Conservation (phyloP, 2,888 invertebrate genomes). For the Scelioninae gen. 1 region DNA sequence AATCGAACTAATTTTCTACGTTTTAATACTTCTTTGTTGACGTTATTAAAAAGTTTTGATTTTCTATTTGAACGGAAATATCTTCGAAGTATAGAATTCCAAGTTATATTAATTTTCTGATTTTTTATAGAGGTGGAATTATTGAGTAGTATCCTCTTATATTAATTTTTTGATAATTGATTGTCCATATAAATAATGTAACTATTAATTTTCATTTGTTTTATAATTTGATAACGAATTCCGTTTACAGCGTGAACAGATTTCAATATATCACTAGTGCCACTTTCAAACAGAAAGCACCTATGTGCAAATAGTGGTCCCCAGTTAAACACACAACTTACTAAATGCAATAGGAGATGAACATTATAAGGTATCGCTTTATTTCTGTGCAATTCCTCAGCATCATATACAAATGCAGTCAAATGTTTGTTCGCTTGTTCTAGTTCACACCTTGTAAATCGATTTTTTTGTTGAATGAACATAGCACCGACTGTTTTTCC, state of each 20-base stretch:
- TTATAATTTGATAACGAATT: constrained; percentile 33
- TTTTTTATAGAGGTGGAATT: too few relatives aligned
- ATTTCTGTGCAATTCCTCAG: constrained; percentile 42
- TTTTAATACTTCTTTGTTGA: too few relatives aligned
- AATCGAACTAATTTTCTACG: neutral
- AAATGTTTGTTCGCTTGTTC: constrained; percentile 23
- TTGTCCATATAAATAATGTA: too few relatives aligned
- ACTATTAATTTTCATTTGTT: constrained; percentile 27
- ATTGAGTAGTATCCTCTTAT: too few relatives aligned
- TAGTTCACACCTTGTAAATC: constrained; percentile 37
- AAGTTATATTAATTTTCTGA: too few relatives aligned
- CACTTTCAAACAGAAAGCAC: too few relatives aligned
- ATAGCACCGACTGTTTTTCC: constrained; percentile 26
- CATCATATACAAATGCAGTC: constrained; percentile 20
- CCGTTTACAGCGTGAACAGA: constrained; percentile 32
- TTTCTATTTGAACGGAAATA: too few relatives aligned
- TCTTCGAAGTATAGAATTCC: too few relatives aligned
- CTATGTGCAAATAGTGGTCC: constrained; percentile 23
- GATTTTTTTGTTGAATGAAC: constrained; percentile 16
- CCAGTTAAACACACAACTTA: constrained; percentile 42
- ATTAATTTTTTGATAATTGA: too few relatives aligned
- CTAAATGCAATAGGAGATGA: constrained; percentile 51
- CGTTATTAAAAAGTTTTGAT: too few relatives aligned
- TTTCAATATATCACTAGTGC: constrained; percentile 6
- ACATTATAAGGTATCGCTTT: constrained; percentile 56